phyloP scores from a whole-genome alignment of 2,113 vertebrate genomes.

The Eretmodus cyanostictus region DNA sequence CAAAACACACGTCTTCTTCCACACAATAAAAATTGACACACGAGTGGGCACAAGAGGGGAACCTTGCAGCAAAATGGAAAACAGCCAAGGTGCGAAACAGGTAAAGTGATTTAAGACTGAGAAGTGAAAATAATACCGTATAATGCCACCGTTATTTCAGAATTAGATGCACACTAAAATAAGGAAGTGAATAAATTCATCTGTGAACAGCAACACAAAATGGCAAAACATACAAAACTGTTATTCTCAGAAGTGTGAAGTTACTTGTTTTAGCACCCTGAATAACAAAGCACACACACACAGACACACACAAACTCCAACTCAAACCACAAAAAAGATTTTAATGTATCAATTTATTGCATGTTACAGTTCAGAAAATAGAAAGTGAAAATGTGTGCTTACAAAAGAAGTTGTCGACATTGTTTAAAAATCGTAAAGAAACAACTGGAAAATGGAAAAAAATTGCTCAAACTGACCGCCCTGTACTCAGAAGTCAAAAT shows the following conservation, averaged over 20 bases:
- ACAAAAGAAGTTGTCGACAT: conserved; percentile 56
- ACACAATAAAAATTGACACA: neutral
- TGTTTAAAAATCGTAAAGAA: conserved; percentile 64
- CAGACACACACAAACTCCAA: neutral
- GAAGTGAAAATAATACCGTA: neutral
- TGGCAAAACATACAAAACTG: neutral
- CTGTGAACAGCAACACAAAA: neutral
- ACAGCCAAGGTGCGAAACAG: neutral
- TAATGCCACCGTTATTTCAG: neutral
- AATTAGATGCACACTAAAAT: neutral
- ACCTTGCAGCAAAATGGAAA: neutral
- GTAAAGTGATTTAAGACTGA: neutral
- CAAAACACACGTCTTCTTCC: neutral
- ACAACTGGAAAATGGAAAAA: conserved; percentile 12
- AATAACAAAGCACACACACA: neutral
- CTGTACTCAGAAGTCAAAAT: neutral
- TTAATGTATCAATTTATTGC: conserved; percentile 87
- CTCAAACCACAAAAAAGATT: conserved; percentile 8
- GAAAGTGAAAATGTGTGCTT: conserved; percentile 75
- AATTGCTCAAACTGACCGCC: neutral
- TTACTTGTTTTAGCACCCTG: neutral
- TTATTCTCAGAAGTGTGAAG: neutral
- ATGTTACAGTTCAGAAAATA: conserved; percentile 89
- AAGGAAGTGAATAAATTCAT: conserved; percentile 33
- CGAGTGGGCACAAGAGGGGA: neutral